Percentiles rank a stretch among this genome's conserved stretches.
phyloP scores from a whole-genome alignment of 2,797 vertebrate species.

The Lacerta bilineata region DNA sequence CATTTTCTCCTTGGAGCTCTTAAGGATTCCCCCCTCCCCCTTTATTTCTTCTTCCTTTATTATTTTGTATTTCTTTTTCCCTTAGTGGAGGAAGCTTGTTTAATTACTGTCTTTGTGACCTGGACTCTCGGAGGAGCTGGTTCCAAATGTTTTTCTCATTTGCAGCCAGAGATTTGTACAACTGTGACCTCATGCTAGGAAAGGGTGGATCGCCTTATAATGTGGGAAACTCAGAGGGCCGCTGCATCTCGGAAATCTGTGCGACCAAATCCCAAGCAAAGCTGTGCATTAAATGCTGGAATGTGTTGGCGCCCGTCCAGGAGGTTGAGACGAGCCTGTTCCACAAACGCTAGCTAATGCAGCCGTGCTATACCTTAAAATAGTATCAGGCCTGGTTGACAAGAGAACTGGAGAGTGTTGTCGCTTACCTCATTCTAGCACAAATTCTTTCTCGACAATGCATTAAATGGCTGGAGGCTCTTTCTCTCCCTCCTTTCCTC shows the following conservation, averaged over 20 bases:
- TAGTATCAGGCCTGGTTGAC: conserved; percentile 71
- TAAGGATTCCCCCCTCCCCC: conserved; percentile 21
- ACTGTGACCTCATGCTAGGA: conserved; percentile 61
- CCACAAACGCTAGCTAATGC: conserved; percentile 63
- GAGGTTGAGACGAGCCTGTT: conserved; percentile 75
- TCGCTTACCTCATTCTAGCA: conserved; percentile 74
- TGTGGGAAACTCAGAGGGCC: conserved; percentile 69
- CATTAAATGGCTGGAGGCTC: conserved; percentile 49
- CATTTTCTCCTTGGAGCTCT: not conserved
- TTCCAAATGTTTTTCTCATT: conserved; percentile 65
- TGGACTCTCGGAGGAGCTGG: conserved; percentile 51
- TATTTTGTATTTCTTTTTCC: no score
- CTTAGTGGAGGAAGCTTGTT: conserved; percentile 22
- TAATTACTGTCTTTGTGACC: conserved; percentile 50
- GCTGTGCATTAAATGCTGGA: conserved; percentile 65
- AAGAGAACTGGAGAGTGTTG: conserved; percentile 68
- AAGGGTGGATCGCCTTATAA: conserved; percentile 69
- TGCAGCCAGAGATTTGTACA: conserved; percentile 60
- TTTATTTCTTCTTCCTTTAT: not conserved
- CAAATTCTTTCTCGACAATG: conserved; percentile 63
- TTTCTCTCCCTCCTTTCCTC: not conserved
- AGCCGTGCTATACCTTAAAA: conserved; percentile 74
- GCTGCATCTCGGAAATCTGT: conserved; percentile 69
- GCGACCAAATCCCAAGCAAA: conserved; percentile 63
- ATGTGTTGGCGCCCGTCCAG: conserved; percentile 78